phyloP scores from a whole-genome alignment of 2,888 invertebrate genomes.

The Agonopterix alstromeriana region DNA sequence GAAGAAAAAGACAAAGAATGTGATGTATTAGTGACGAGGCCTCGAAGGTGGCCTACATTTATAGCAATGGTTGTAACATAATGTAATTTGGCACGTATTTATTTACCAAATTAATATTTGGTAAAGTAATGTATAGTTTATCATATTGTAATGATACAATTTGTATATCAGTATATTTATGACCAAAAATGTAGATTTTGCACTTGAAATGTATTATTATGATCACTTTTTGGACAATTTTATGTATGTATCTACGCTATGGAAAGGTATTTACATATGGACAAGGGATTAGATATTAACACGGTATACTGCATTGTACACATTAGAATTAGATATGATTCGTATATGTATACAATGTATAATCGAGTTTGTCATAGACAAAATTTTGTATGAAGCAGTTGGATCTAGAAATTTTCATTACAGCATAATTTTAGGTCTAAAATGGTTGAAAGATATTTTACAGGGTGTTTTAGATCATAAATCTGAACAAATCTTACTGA shows the following conservation, averaged over 20 bases:
- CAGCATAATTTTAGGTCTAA: too few relatives aligned
- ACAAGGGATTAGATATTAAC: slow-evolving; percentile 17
- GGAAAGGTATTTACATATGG: slow-evolving; percentile 20
- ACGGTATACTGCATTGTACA: slow-evolving; percentile 16
- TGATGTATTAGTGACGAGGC: slow-evolving; percentile 22
- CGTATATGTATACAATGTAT: slow-evolving; percentile 19
- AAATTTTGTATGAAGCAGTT: slow-evolving; percentile 14
- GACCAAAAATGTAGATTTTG: slow-evolving; percentile 70
- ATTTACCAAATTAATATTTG: slow-evolving; percentile 29
- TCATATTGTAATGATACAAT: slow-evolving; percentile 36
- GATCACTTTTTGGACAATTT: slow-evolving; percentile 47
- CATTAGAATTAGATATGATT: slow-evolving; percentile 12
- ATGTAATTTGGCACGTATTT: slow-evolving; percentile 32
- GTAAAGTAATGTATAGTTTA: slow-evolving; percentile 26
- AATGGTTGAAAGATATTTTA: too few relatives aligned
- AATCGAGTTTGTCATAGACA: slow-evolving; percentile 19
- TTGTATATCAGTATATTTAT: slow-evolving; percentile 69
- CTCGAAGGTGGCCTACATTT: slow-evolving; percentile 15
- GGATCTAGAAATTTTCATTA: slow-evolving; percentile 4
- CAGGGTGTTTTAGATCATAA: too few relatives aligned
- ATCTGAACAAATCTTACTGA: too few relatives aligned
- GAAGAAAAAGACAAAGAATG: slow-evolving; percentile 47
- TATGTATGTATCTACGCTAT: slow-evolving; percentile 22
- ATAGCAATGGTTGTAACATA: slow-evolving; percentile 24
- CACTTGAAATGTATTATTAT: slow-evolving; percentile 36